Evolutionary conservation across 92 coral and sea anemone species (phyloP).

Genomic region (Palythoa caribaeorum): DNA sequence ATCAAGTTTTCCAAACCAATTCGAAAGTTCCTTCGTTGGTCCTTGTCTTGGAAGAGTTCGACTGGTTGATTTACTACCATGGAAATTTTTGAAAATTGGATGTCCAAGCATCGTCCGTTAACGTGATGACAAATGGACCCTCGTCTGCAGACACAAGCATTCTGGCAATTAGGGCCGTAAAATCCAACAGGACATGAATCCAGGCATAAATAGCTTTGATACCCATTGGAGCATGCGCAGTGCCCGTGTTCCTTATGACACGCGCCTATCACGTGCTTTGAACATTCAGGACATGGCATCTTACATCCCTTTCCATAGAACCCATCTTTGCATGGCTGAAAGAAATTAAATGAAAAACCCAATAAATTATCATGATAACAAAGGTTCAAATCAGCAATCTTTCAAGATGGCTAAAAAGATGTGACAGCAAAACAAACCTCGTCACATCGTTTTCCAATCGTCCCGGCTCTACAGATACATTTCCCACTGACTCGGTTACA

Average conservation of each 20-base stretch:
- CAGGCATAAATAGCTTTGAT: conserved; percentile 85
- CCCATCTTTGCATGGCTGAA: conserved; percentile 88
- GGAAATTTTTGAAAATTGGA: conserved; percentile 68
- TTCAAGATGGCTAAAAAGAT: not conserved
- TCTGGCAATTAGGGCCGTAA: conserved; percentile 71
- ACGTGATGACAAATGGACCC: conserved; percentile 85
- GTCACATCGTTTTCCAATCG: conserved; percentile 82
- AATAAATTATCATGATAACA: not conserved
- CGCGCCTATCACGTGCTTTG: conserved; percentile 86
- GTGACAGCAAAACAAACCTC: conserved; percentile 62
- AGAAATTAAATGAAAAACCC: not conserved
- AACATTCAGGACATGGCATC: conserved; percentile 82
- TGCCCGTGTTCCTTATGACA: conserved; percentile 90
- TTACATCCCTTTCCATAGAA: conserved; percentile 83
- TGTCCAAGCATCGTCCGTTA: conserved; percentile 76
- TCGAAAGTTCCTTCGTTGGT: conserved; percentile 73
- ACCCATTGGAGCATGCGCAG: conserved; percentile 92
- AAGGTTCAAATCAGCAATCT: no score
- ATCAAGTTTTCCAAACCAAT: conserved; percentile 78
- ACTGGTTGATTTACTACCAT: conserved; percentile 63
- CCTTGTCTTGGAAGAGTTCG: conserved; percentile 65
- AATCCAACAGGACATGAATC: conserved; percentile 77
- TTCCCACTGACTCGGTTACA: conserved; percentile 83
- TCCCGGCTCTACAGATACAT: conserved; percentile 87
- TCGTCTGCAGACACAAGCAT: conserved; percentile 67